Percentiles rank a stretch among this genome's conserved stretches.
These are phyloP conservation scores for Ryuthela nishihirai DNA, from an alignment of 2,888 invertebrate species.

Conservation along the genomic window DNA sequence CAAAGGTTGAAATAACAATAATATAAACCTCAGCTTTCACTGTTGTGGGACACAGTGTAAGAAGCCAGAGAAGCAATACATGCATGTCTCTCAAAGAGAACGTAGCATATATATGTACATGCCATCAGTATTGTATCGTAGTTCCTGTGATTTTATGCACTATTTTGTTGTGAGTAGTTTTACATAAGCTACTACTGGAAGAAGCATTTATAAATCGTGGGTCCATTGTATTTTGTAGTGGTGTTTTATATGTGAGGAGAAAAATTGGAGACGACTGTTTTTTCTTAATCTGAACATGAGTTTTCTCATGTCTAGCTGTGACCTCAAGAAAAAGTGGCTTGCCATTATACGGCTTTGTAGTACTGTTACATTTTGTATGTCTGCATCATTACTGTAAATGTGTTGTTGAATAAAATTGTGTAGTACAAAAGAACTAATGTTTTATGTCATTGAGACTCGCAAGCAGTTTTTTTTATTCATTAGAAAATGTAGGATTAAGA, in stretches of 20 bases:
- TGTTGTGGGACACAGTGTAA: slow-evolving; percentile 23
- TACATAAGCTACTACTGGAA: slow-evolving; percentile 31
- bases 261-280: slow-evolving; percentile 30
- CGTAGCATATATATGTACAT: slow-evolving; percentile 36
- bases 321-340: slow-evolving; percentile 40
- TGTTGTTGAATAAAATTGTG: slow-evolving; percentile 39
- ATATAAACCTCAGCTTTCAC: slow-evolving; percentile 26
- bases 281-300: slow-evolving; percentile 36
- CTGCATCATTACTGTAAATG: slow-evolving; percentile 37
- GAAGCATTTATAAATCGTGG: slow-evolving; percentile 39
- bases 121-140: slow-evolving; percentile 39
- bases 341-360: slow-evolving; percentile 38
- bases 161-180: slow-evolving; percentile 34
- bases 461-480: too few relatives aligned
- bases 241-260: slow-evolving; percentile 39
- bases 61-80: slow-evolving; percentile 33
- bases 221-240: slow-evolving; percentile 40
- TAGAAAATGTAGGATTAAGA: too few relatives aligned
- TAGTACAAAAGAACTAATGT: slow-evolving; percentile 6
- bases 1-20: neutral
- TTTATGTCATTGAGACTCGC: too few relatives aligned
- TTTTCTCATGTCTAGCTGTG: slow-evolving; percentile 39
- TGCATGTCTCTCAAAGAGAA: slow-evolving; percentile 37
- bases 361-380: slow-evolving; percentile 39
- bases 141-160: slow-evolving; percentile 38